Conservation (phyloP, 1,140 invertebrate genomes). For the Agrilus planipennis region DNA sequence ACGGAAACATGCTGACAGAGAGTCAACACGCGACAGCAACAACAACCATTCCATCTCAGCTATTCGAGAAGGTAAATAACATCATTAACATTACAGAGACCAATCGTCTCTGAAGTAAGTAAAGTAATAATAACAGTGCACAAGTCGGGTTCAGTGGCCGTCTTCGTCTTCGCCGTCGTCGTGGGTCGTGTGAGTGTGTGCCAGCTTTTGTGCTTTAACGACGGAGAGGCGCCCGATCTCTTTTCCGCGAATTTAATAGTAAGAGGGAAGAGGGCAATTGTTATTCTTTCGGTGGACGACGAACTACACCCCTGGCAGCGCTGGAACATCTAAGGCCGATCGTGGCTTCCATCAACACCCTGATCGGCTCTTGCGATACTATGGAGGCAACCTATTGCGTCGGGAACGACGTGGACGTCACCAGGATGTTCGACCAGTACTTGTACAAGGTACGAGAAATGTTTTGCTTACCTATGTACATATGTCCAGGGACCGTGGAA, state of each 20-base stretch:
- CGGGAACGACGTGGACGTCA: slow-evolving; percentile 48
- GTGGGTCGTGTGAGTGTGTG: too few relatives aligned
- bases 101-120: too few relatives aligned
- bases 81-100: too few relatives aligned
- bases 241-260: slow-evolving; percentile 4
- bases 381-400: slow-evolving; percentile 54
- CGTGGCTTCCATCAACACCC: slow-evolving; percentile 35
- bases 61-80: too few relatives aligned
- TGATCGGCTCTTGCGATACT: slow-evolving; percentile 36
- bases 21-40: slow-evolving; percentile 23
- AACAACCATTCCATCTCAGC: too few relatives aligned
- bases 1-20: slow-evolving; percentile 22
- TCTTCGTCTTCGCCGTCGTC: too few relatives aligned
- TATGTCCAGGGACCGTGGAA: too few relatives aligned
- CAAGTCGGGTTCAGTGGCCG: too few relatives aligned
- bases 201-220: too few relatives aligned
- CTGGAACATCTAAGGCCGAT: slow-evolving; percentile 37
- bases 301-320: slow-evolving; percentile 19
- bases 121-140: too few relatives aligned
- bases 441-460: slow-evolving; percentile 45
- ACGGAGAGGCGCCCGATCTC: too few relatives aligned
- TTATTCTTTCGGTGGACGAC: not conserved
- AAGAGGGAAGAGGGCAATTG: too few relatives aligned
- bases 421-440: slow-evolving; percentile 57
- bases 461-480: not conserved